Evolutionary conservation across 1,140 invertebrate species (phyloP).

Genomic region (Lepidotrigona ventralis): DNA sequence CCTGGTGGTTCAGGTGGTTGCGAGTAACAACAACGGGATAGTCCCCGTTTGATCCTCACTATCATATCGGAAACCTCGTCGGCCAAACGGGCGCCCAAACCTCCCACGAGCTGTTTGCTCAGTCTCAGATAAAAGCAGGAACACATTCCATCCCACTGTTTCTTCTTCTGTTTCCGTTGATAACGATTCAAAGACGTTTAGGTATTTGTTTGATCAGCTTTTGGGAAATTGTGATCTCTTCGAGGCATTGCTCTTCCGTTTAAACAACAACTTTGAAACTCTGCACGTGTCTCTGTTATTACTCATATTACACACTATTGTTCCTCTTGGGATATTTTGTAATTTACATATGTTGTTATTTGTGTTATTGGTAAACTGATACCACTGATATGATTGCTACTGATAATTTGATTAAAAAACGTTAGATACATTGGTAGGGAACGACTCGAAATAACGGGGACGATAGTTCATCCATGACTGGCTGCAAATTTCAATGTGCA

Average conservation of each 20-base stretch:
- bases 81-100: conserved; percentile 67
- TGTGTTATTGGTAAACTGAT: not conserved
- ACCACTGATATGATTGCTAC: no score
- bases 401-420: not conserved
- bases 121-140: conserved; percentile 76
- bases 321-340: not conserved
- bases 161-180: conserved; percentile 19
- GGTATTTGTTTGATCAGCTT: not conserved
- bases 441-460: conserved; percentile 30
- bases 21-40: conserved; percentile 68
- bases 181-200: not conserved
- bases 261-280: not conserved
- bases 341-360: no score
- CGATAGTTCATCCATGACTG: conserved; percentile 49
- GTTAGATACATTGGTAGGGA: not conserved
- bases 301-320: not conserved
- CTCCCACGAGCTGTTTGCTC: conserved; percentile 69
- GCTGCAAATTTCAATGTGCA: conserved; percentile 37
- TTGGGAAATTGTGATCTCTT: not conserved
- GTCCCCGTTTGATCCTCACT: conserved; percentile 71
- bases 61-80: conserved; percentile 75
- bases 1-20: conserved; percentile 69
- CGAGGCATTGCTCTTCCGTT: not conserved
- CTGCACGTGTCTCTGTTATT: not conserved
- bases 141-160: conserved; percentile 70